Conservation (phyloP, 1,140 invertebrate species). For the Cheumatopsyche charites region DNA sequence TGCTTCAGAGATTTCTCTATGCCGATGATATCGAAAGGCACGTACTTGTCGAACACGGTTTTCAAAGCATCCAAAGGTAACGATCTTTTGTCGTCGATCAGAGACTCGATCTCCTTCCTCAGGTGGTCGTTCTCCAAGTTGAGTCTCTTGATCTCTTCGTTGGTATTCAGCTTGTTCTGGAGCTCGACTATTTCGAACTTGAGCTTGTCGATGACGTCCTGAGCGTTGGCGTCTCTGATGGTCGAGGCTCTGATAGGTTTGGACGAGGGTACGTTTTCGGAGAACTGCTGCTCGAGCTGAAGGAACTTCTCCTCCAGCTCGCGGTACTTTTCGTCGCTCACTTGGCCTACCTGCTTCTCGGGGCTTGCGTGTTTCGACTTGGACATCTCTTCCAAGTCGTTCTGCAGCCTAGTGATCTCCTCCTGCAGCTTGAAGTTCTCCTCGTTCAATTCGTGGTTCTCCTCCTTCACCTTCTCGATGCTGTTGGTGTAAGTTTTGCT, state of each 20-base stretch:
- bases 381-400: slow-evolving; percentile 45
- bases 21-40: slow-evolving; percentile 37
- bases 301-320: slow-evolving; percentile 58
- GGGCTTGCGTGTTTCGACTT: slow-evolving; percentile 17
- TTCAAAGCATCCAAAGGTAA: slow-evolving; percentile 29
- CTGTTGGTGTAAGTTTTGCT: slow-evolving; percentile 56
- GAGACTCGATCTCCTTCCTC: slow-evolving; percentile 41
- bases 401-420: slow-evolving; percentile 57
- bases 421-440: slow-evolving; percentile 60
- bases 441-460: slow-evolving; percentile 61
- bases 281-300: slow-evolving; percentile 55
- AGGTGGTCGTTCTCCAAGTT: slow-evolving; percentile 51
- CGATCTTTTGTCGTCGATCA: slow-evolving; percentile 16
- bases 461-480: slow-evolving; percentile 58
- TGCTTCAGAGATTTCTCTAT: slow-evolving; percentile 34
- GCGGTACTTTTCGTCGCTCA: slow-evolving; percentile 56
- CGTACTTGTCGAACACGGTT: slow-evolving; percentile 52
- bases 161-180: slow-evolving; percentile 56
- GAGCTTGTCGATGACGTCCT: slow-evolving; percentile 60
- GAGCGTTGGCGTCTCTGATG: slow-evolving; percentile 61
- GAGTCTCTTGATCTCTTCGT: slow-evolving; percentile 51
- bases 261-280: slow-evolving; percentile 52
- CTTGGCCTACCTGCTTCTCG: slow-evolving; percentile 33
- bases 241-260: slow-evolving; percentile 52
- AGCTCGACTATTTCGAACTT: slow-evolving; percentile 60